Conservation (phyloP, 1,140 invertebrate species). For the Drosophila pachea region DNA sequence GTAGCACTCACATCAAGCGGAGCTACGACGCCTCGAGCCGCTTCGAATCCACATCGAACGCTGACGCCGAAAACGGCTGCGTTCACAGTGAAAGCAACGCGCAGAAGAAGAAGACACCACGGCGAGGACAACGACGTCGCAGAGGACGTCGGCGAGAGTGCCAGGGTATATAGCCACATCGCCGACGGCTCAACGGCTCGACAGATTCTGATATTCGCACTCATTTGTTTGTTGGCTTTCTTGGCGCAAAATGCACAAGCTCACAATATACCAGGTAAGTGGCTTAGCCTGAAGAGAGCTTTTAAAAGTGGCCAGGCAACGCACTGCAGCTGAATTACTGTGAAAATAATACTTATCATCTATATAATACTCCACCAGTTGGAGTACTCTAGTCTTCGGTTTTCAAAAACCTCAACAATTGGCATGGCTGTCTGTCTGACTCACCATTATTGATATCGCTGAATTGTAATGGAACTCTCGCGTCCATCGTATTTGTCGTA, state of each 20-base stretch:
- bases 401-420: conserved; percentile 12
- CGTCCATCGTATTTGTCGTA: too few species aligned
- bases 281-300: background rate
- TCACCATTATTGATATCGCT: too few species aligned
- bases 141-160: conserved; percentile 34
- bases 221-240: conserved; percentile 58
- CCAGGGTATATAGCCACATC: conserved; percentile 3
- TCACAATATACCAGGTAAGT: conserved; percentile 72
- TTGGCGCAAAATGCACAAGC: conserved; percentile 60
- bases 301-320: background rate
- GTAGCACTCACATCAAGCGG: conserved; percentile 26
- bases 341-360: too few species aligned
- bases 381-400: too few species aligned
- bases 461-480: too few species aligned
- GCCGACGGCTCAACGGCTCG: conserved; percentile 36
- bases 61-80: conserved; percentile 54
- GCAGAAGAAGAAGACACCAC: conserved; percentile 38
- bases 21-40: conserved; percentile 42
- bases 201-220: conserved; percentile 47
- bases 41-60: conserved; percentile 22
- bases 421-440: conserved; percentile 16
- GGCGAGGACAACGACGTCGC: conserved; percentile 35
- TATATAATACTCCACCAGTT: too few species aligned
- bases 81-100: conserved; percentile 64
- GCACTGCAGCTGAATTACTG: too few species aligned